Evolutionary conservation across 2,888 invertebrate genomes (phyloP), one percentile per base, ranked within the genome.

Genomic region (Leptura quadrifasciata): DNA sequence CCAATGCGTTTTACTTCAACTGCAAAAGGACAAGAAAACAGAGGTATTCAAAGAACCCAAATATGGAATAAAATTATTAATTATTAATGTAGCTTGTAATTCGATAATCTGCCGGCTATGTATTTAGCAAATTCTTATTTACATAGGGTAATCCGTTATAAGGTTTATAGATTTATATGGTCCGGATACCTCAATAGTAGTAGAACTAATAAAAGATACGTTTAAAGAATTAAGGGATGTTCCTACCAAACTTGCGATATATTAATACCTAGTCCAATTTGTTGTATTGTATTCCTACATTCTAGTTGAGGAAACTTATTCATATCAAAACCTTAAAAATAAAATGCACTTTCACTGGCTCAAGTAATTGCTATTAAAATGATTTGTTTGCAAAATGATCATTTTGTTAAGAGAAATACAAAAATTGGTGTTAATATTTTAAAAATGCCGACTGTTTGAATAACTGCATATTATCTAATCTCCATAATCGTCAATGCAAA

Each of bases 391-490:
- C 47, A 47, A 47, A 47, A 47, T 2, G 47, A 47, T n/a, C n/a
- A 15, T 39, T 39, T 39, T 15, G 3, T 12, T 39, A 2, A 0
- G 39, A 39, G 3, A 47, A 2, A 47, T 47, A 47, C 2, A n/a
- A 1, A n/a, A n/a, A n/a, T 47, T 47, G 0, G n/a, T 39, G 47
- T 2, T 47, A 47, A 5, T n/a, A 4, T 47, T 47, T 47, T n/a
- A 47, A 47, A 47, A 47, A 47, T n/a, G n/a, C 47, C 47, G 47
- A 47, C n/a, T 47, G 47, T 47, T 47, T 47, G 47, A n/a, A 47
- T 12, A 47, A 47, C n/a, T 47, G 47, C 47, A 47, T 47, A 47
- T 47, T 47, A 47, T 47, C 47, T 47, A 47, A 47, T 47, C 47
- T 47, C 2, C n/a, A 47, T n/a, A 47, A 47, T 47, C 47, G 5